Conservation (phyloP, 2,888 invertebrate genomes). For the Morpho helenor region DNA sequence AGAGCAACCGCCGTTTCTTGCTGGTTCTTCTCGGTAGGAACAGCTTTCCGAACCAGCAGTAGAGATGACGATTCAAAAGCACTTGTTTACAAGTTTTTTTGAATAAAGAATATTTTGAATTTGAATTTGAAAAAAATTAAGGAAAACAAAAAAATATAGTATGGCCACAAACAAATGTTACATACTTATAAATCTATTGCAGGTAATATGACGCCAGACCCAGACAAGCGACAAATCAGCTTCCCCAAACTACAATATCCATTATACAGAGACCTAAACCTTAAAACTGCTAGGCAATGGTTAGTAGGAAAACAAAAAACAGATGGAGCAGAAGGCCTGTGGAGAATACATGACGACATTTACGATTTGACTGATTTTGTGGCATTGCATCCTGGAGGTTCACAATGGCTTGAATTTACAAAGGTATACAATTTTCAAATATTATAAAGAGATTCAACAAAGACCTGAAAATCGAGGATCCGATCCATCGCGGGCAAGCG, state of each 20-base stretch:
- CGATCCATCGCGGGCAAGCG: too few relatives aligned
- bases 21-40: too few relatives aligned
- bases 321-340: conserved; percentile 87
- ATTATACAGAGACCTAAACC: conserved; percentile 52
- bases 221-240: conserved; percentile 52
- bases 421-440: conserved; percentile 65
- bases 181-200: conserved; percentile 2
- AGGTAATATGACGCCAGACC: conserved; percentile 45
- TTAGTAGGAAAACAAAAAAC: conserved; percentile 81
- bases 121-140: too few relatives aligned
- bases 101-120: too few relatives aligned
- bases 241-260: conserved; percentile 76
- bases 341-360: conserved; percentile 87
- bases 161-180: not conserved
- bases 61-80: too few relatives aligned
- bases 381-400: conserved; percentile 91
- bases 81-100: too few relatives aligned
- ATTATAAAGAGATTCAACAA: too few relatives aligned
- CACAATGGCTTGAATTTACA: conserved; percentile 84
- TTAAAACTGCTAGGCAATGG: conserved; percentile 77
- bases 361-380: conserved; percentile 93
- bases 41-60: too few relatives aligned
- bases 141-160: not conserved
- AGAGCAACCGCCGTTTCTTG: too few relatives aligned
- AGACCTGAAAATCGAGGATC: too few relatives aligned